Conservation (phyloP, 2,888 invertebrate species). For the Byasa hedistus region DNA sequence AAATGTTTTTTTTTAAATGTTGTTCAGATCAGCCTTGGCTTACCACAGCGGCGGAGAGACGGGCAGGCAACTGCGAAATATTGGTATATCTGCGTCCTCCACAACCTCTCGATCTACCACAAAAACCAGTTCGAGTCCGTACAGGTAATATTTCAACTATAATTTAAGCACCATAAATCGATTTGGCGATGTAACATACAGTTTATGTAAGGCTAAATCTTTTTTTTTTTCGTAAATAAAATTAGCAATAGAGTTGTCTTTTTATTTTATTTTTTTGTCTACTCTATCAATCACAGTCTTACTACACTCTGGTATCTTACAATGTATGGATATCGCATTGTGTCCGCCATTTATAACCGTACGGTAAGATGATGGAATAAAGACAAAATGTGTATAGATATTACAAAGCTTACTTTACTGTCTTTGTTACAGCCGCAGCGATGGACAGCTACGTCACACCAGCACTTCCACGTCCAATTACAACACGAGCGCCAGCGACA, state of each 20-base stretch:
- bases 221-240: too few relatives aligned
- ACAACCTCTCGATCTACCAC: conserved; percentile 96
- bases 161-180: background rate
- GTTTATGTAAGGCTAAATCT: background rate
- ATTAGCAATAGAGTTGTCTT: background rate
- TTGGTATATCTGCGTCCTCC: conserved; percentile 96
- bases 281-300: background rate
- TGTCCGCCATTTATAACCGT: background rate
- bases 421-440: conserved; percentile 80
- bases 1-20: conserved; percentile 31
- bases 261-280: background rate
- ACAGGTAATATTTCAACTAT: conserved; percentile 80
- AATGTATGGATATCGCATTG: background rate
- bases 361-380: background rate
- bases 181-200: background rate
- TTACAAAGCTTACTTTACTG: background rate
- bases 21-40: conserved; percentile 87
- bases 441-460: conserved; percentile 90
- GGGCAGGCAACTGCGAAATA: conserved; percentile 81
- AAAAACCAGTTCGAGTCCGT: conserved; percentile 96
- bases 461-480: conserved; percentile 93
- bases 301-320: background rate
- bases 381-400: too few relatives aligned
- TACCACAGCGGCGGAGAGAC: conserved; percentile 83
- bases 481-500: conserved; percentile 87